phyloP scores from a whole-genome alignment of 2,888 invertebrate genomes.

The Reticulitermes lucifugus region DNA sequence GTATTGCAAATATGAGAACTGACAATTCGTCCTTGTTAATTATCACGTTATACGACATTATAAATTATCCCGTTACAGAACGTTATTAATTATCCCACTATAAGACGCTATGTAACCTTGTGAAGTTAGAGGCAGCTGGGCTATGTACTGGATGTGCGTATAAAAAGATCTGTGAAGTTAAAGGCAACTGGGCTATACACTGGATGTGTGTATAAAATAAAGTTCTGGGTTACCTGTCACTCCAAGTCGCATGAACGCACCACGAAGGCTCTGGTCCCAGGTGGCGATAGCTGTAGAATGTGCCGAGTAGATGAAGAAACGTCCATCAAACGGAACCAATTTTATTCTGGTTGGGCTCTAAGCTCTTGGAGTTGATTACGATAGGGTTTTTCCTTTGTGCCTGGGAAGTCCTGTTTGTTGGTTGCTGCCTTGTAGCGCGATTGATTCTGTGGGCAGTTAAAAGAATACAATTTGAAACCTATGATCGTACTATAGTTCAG shows the following conservation, averaged over 20 bases:
- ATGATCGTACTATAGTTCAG: no score
- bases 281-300: conserved; percentile 19
- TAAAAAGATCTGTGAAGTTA: neutral
- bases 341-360: conserved; percentile 10
- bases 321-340: conserved; percentile 42
- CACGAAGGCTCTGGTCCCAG: conserved; percentile 10
- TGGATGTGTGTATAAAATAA: no score
- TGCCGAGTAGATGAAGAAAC: conserved; percentile 35
- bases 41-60: no score
- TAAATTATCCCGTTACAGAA: no score
- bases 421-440: neutral
- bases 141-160: no score
- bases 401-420: conserved; percentile 9
- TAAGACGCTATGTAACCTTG: neutral
- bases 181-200: neutral
- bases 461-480: no score
- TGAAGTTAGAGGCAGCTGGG: neutral
- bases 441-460: no score
- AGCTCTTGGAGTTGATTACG: conserved; percentile 32
- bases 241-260: no score
- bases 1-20: no score
- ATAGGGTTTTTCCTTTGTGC: conserved; percentile 20
- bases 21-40: no score
- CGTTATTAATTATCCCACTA: no score
- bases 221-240: no score